Evolutionary conservation across 2,888 invertebrate genomes (phyloP), one percentile per base, ranked within the genome.

Genomic region (Crossocerus cetratus): DNA sequence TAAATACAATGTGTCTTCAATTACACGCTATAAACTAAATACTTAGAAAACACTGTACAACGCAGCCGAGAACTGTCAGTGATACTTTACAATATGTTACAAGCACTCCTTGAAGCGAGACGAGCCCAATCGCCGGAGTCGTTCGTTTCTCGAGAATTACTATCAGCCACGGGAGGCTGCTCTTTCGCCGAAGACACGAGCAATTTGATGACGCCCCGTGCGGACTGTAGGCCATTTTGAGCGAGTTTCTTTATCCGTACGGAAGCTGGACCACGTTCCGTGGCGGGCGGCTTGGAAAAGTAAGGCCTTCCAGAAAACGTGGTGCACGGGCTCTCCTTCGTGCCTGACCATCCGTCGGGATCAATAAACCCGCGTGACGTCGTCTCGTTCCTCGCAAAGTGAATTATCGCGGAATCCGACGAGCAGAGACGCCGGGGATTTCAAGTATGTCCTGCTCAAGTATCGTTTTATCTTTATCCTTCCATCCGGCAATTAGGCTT

Each of bases 21-120:
- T 90, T 90, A 90, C 89, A 89, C 86, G 80, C 88, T 90, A 89
- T 89, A 87, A 90, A 89, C 90, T 90, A 90, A 87, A 90, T 90
- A 90, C 89, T 90, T 90, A 90, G 85, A 90, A 90, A 90, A 90
- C 90, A 90, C 90, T 90, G 90, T 90, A 90, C 90, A 90, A 88
- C 87, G 89, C 89, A 89, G 89, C 86, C 86, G 87, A 86, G 79
- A 90, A 89, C 88, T 88, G 86, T 89, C 88, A 84, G 84, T 85
- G 86, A 87, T 90, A 89, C 89, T 90, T 90, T 90, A 90, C 90
- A 89, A 87, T 90, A 90, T 90, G 84, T 86, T 90, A 90, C 90
- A 90, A 88, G 84, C 87, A 86, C 83, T 81, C 75, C 68, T 77
- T 65, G 74, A 80, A 75, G 76, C 76, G 82, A 81, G 82, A 76